Conservation (phyloP, 2,797 vertebrate species). For the Epinephelus malabaricus region DNA sequence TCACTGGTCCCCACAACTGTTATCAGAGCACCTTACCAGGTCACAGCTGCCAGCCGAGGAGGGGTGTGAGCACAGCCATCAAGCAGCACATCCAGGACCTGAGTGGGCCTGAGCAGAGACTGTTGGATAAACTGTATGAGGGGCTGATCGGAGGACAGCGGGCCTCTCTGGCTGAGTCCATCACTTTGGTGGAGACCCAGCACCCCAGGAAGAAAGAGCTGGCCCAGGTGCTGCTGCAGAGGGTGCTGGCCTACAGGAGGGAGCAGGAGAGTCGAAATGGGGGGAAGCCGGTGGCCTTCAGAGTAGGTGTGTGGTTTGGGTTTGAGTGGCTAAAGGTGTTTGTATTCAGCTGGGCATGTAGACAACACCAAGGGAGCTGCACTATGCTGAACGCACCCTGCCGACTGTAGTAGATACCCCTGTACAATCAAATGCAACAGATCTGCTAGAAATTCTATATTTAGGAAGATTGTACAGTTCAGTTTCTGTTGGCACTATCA, state of each 20-base stretch:
- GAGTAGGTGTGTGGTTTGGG: conserved; percentile 93
- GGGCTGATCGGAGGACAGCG: conserved; percentile 92
- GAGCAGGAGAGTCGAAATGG: conserved; percentile 89
- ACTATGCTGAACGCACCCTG: too few species aligned
- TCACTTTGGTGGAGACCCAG: conserved; percentile 95
- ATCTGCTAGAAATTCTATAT: neutral
- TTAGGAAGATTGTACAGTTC: neutral
- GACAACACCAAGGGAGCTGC: neutral
- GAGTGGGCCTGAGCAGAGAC: conserved; percentile 88
- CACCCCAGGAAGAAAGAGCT: conserved; percentile 93
- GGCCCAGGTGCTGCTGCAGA: conserved; percentile 95
- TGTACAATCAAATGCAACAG: neutral
- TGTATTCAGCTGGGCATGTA: neutral
- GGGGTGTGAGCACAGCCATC: conserved; percentile 76
- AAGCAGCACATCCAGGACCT: conserved; percentile 80
- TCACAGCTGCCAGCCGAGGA: conserved; percentile 49
- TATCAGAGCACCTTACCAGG: neutral
- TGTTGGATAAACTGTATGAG: conserved; percentile 88
- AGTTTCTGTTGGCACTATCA: neutral
- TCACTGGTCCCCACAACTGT: neutral
- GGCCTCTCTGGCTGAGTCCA: conserved; percentile 94
- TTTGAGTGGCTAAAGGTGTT: conserved; percentile 23
- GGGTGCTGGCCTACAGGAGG: conserved; percentile 89
- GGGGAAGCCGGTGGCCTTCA: conserved; percentile 93
- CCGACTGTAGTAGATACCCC: neutral